Conservation (phyloP, 2,113 vertebrate species). For the Benitochromis conjunctus region DNA sequence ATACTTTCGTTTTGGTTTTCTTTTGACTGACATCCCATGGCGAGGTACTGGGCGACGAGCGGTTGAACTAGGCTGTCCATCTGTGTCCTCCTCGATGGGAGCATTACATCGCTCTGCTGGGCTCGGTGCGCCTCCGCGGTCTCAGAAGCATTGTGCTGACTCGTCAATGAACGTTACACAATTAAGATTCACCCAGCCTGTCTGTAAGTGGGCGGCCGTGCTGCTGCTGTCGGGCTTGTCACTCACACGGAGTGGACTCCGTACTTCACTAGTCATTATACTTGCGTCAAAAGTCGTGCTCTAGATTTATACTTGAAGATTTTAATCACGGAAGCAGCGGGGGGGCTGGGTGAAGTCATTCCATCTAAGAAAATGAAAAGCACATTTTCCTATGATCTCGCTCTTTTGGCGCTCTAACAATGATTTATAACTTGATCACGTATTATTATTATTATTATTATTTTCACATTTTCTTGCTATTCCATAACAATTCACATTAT, state of each 20-base stretch:
- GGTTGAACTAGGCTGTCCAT: conserved; percentile 77
- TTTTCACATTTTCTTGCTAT: neutral
- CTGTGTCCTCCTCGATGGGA: conserved; percentile 63
- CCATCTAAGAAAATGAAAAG: neutral
- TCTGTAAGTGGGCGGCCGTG: conserved; percentile 63
- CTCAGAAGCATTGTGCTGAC: conserved; percentile 64
- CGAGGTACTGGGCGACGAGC: conserved; percentile 75
- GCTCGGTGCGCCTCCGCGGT: conserved; percentile 46
- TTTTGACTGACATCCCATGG: conserved; percentile 71
- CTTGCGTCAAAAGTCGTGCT: neutral
- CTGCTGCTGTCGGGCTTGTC: conserved; percentile 45
- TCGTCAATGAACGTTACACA: conserved; percentile 59
- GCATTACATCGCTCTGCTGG: conserved; percentile 58
- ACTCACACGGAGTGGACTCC: conserved; percentile 33
- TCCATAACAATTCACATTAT: neutral
- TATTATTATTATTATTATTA: neutral
- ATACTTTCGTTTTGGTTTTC: conserved; percentile 59
- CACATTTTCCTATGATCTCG: neutral
- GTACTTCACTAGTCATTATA: neutral
- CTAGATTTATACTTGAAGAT: neutral
- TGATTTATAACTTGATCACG: neutral
- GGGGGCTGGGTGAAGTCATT: neutral
- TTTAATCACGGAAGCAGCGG: neutral
- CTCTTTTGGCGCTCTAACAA: neutral
- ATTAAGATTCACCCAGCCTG: conserved; percentile 56